Evolutionary conservation across 1,140 invertebrate species (phyloP).

Genomic region (Micrasema longulum): DNA sequence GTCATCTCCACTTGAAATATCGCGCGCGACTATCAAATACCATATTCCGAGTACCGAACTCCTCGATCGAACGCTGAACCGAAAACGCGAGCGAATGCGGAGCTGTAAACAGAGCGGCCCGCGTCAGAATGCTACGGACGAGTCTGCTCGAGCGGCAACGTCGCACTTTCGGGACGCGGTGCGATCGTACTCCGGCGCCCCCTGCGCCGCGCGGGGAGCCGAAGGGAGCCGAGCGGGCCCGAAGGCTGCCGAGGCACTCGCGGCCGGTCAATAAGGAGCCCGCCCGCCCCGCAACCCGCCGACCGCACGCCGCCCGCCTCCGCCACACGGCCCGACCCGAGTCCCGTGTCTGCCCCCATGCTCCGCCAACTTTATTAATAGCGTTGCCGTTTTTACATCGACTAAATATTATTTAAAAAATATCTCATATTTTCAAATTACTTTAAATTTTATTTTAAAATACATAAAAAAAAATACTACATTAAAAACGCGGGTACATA

Average conservation of each 20-base stretch:
- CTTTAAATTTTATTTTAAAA: too few species aligned
- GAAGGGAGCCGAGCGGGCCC: slow-evolving; percentile 61
- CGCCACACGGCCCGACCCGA: slow-evolving; percentile 13
- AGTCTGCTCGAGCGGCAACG: slow-evolving; percentile 60
- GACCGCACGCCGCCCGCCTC: slow-evolving; percentile 8
- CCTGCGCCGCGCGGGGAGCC: slow-evolving; percentile 59
- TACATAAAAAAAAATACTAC: too few species aligned
- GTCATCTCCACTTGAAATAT: slow-evolving; percentile 42
- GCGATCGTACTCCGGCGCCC: slow-evolving; percentile 59
- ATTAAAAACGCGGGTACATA: too few species aligned
- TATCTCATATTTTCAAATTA: too few species aligned
- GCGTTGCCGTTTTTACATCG: slow-evolving; percentile 28
- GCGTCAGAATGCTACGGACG: slow-evolving; percentile 27
- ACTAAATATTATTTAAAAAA: slow-evolving; percentile 8
- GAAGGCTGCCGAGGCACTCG: slow-evolving; percentile 60
- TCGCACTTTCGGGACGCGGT: slow-evolving; percentile 65
- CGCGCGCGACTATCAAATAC: slow-evolving; percentile 29
- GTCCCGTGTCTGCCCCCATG: slow-evolving; percentile 39
- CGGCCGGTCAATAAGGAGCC: slow-evolving; percentile 62
- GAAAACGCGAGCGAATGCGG: slow-evolving; percentile 29
- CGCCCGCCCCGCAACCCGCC: slow-evolving; percentile 35
- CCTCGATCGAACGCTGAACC: slow-evolving; percentile 14
- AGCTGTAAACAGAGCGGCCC: slow-evolving; percentile 37
- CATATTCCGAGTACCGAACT: slow-evolving; percentile 32
- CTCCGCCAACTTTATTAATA: slow-evolving; percentile 37